Percentiles rank a stretch among this genome's conserved stretches.
Conservation (phyloP, 2,113 vertebrate species). For the Fregetta grallaria region DNA sequence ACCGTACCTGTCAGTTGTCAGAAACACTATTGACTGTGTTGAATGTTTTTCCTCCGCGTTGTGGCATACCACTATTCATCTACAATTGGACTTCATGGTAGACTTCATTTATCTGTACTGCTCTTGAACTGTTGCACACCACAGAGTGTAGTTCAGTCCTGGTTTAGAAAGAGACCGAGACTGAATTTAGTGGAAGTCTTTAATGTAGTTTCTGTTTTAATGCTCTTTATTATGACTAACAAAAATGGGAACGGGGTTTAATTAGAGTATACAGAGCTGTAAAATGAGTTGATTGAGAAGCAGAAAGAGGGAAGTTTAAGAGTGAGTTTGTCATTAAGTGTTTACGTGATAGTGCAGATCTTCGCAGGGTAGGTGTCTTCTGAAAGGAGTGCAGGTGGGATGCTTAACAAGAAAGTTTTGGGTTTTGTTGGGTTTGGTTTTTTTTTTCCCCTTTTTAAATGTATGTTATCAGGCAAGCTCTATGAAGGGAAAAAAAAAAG, state of each 20-base stretch:
- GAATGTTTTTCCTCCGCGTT: background rate
- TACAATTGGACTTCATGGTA: accelerated
- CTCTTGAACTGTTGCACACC: background rate
- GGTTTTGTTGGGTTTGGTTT: too few species aligned
- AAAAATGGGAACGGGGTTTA: background rate
- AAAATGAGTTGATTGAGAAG: background rate
- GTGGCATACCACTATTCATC: background rate
- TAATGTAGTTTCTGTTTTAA: background rate
- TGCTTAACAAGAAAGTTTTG: background rate
- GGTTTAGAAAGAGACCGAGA: background rate
- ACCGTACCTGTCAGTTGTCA: background rate
- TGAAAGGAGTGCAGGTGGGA: background rate
- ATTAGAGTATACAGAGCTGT: background rate
- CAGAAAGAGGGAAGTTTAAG: background rate
- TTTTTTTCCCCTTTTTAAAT: background rate
- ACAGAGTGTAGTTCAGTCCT: background rate
- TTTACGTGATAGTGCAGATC: background rate
- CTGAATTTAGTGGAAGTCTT: background rate
- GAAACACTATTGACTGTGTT: background rate
- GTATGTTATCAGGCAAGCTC: background rate
- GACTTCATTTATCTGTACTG: background rate
- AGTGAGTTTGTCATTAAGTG: background rate
- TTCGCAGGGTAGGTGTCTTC: background rate
- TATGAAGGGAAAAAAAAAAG: background rate
- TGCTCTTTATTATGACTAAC: background rate